Percentiles rank a stretch among this genome's conserved stretches.
phyloP scores from a whole-genome alignment of 1,140 invertebrate genomes.

The Yoshiicerus persimilis region DNA sequence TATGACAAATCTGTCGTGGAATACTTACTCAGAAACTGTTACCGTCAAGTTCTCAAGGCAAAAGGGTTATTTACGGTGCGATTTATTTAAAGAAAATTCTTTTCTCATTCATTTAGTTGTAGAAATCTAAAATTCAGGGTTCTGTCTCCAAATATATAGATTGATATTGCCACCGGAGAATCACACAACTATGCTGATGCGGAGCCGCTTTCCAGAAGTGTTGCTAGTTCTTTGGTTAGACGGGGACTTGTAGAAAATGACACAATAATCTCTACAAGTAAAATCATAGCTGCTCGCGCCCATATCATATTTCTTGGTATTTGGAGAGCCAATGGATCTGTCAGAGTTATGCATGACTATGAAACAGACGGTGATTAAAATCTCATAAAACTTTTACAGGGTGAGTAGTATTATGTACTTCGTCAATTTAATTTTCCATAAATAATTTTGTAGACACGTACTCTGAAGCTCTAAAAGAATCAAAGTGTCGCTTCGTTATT shows the following conservation, averaged over 20 bases:
- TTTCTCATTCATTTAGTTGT: not conserved
- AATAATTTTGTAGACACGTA: not conserved
- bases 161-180: conserved; percentile 25
- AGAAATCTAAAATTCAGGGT: not conserved
- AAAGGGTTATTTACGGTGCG: not conserved
- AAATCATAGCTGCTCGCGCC: not conserved
- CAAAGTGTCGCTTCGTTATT: not conserved
- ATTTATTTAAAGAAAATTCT: not conserved
- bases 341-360: not conserved
- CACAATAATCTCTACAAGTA: not conserved
- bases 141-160: not conserved
- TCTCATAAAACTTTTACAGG: not conserved
- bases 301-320: not conserved
- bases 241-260: conserved; percentile 35
- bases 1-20: not conserved
- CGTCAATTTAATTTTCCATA: not conserved
- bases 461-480: not conserved
- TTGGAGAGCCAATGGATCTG: not conserved
- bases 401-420: not conserved
- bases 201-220: not conserved
- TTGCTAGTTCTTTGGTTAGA: conserved; percentile 30
- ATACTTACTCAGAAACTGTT: not conserved
- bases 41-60: not conserved
- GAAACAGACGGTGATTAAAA: not conserved
- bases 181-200: conserved; percentile 23